Percentiles rank a stretch among this genome's conserved stretches.
phyloP scores from a whole-genome alignment of 2,797 vertebrate species.

The Hydrocynus forskahlii region DNA sequence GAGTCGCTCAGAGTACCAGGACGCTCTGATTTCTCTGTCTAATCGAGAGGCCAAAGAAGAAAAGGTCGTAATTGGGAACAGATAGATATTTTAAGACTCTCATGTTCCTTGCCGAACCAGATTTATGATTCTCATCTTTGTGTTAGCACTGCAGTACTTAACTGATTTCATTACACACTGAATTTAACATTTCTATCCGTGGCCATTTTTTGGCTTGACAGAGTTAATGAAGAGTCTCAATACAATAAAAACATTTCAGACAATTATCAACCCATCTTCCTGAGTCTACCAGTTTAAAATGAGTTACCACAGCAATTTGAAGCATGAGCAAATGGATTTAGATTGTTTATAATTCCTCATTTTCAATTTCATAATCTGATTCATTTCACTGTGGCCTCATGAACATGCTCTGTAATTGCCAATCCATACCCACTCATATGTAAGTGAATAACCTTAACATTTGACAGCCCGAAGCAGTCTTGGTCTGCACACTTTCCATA shows the following conservation, averaged over 20 bases:
- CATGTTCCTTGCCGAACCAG: conserved; percentile 3
- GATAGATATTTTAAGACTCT: conserved; percentile 11
- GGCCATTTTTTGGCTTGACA: neutral
- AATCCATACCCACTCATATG: neutral
- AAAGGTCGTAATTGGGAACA: neutral
- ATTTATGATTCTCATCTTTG: conserved; percentile 30
- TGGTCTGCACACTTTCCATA: neutral
- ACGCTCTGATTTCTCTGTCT: neutral
- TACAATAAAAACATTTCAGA: conserved; percentile 33
- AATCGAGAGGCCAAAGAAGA: conserved; percentile 15
- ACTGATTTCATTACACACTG: conserved; percentile 38
- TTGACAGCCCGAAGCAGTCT: neutral
- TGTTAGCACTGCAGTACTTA: conserved; percentile 5
- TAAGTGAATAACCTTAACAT: neutral
- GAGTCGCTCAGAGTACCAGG: conserved; percentile 7
- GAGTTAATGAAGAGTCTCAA: conserved; percentile 26
- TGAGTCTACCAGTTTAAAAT: neutral
- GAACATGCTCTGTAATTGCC: neutral
- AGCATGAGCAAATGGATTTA: neutral
- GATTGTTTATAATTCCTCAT: neutral
- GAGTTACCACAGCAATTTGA: neutral
- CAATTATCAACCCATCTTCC: conserved; percentile 19
- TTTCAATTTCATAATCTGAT: conserved; percentile 28
- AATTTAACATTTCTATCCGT: conserved; percentile 37
- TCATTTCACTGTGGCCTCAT: neutral